Evolutionary conservation across 2,113 vertebrate genomes (phyloP).

Genomic region (Tachysurus vachellii): DNA sequence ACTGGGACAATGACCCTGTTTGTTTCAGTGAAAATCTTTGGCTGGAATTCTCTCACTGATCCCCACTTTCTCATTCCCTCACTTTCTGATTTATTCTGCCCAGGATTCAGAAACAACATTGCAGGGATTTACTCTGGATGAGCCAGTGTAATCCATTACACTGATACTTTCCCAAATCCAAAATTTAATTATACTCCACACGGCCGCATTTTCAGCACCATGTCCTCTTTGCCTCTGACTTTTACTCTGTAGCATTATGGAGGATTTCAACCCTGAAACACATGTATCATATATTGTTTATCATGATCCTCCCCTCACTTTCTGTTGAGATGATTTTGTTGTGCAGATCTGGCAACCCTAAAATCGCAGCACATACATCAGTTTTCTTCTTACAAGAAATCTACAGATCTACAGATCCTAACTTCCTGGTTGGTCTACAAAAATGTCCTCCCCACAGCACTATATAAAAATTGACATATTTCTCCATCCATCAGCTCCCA

Average conservation of each 20-base stretch:
- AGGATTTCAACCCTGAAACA: neutral
- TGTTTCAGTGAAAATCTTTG: conserved; percentile 1
- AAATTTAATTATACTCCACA: conserved; percentile 42
- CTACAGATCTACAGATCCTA: neutral
- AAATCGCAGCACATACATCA: neutral
- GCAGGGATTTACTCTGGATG: conserved; percentile 26
- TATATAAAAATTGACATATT: too few species aligned
- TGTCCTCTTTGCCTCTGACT: conserved; percentile 17
- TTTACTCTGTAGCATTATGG: neutral
- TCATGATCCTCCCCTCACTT: neutral
- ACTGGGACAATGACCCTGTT: neutral
- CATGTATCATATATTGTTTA: neutral
- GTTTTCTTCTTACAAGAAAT: neutral
- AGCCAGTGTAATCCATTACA: conserved; percentile 44
- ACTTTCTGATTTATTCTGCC: conserved; percentile 18
- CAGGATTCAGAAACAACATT: conserved; percentile 19
- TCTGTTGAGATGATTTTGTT: neutral
- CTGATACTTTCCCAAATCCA: conserved; percentile 45
- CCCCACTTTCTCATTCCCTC: neutral
- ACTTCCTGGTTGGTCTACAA: too few species aligned
- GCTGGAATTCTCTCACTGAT: neutral
- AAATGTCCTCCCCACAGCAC: too few species aligned
- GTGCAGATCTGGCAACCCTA: neutral
- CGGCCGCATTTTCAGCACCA: conserved; percentile 8
- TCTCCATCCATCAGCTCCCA: too few species aligned